These are phyloP conservation scores for Parapsyche elsis DNA, from an alignment of 1,140 invertebrate genomes.

Conservation along the genomic window DNA sequence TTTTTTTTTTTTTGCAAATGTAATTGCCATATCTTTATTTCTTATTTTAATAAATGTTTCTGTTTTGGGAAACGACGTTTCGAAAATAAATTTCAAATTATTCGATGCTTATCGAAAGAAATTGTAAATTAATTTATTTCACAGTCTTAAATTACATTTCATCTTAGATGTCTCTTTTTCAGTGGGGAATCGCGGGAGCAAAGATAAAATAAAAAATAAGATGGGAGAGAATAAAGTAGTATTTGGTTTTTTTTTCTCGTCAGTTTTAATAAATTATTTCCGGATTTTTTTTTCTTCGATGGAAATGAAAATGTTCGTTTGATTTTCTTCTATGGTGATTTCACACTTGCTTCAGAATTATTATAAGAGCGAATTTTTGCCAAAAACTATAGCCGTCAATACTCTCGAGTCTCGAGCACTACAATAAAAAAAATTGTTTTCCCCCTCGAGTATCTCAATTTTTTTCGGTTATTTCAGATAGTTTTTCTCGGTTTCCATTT, in stretches of 20 bases:
- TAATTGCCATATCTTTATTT: too few species aligned
- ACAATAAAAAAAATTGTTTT: neutral
- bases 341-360: too few species aligned
- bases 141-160: slow-evolving; percentile 19
- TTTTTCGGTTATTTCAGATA: neutral
- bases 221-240: too few species aligned
- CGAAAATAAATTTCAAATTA: neutral
- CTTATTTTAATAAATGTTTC: too few species aligned
- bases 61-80: too few species aligned
- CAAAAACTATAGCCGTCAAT: neutral
- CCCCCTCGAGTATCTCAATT: neutral
- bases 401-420: neutral
- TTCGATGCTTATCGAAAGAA: neutral
- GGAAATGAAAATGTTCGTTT: neutral
- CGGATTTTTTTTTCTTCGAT: neutral
- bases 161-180: neutral
- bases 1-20: too few species aligned
- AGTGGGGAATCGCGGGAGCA: too few species aligned
- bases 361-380: too few species aligned
- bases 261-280: too few species aligned
- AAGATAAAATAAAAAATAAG: too few species aligned
- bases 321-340: neutral
- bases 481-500: neutral
- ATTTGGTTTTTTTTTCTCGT: too few species aligned
- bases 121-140: slow-evolving; percentile 25